These are phyloP conservation scores for Rhingia rostrata DNA, from an alignment of 2,888 invertebrate genomes.

Conservation along the genomic window DNA sequence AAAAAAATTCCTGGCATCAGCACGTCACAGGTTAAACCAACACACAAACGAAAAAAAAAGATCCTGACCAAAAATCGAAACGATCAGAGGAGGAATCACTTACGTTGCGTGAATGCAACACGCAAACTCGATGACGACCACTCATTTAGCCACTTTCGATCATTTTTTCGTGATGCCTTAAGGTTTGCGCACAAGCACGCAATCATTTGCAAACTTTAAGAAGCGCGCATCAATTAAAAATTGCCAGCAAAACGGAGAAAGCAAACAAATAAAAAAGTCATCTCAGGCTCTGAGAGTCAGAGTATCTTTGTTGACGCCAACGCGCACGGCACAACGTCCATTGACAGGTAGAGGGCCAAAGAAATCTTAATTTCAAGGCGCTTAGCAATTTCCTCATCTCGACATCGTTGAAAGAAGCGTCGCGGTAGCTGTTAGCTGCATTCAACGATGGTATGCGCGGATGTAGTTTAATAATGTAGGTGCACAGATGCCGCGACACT, in stretches of 20 bases:
- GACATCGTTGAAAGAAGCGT: neutral
- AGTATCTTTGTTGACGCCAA: slow-evolving; percentile 4
- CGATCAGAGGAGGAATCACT: slow-evolving; percentile 16
- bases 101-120: slow-evolving; percentile 28
- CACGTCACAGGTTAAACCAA: too few relatives aligned
- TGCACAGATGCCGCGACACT: neutral
- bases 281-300: neutral
- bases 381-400: slow-evolving; percentile 38
- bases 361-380: slow-evolving; percentile 52
- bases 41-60: too few relatives aligned
- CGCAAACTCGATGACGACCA: slow-evolving; percentile 27
- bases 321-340: neutral
- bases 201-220: slow-evolving; percentile 26
- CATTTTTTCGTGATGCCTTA: slow-evolving; percentile 23
- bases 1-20: too few relatives aligned
- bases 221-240: slow-evolving; percentile 46
- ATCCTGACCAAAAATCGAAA: neutral
- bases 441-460: neutral
- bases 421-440: slow-evolving; percentile 7
- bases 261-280: neutral
- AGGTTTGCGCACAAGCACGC: slow-evolving; percentile 19
- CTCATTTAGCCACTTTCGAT: slow-evolving; percentile 49
- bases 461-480: slow-evolving; percentile 17
- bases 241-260: neutral
- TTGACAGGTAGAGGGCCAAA: slow-evolving; percentile 20